These are phyloP conservation scores for Myrmophylax atrothorax DNA, from an alignment of 2,113 vertebrate species.

Conservation along the genomic window DNA sequence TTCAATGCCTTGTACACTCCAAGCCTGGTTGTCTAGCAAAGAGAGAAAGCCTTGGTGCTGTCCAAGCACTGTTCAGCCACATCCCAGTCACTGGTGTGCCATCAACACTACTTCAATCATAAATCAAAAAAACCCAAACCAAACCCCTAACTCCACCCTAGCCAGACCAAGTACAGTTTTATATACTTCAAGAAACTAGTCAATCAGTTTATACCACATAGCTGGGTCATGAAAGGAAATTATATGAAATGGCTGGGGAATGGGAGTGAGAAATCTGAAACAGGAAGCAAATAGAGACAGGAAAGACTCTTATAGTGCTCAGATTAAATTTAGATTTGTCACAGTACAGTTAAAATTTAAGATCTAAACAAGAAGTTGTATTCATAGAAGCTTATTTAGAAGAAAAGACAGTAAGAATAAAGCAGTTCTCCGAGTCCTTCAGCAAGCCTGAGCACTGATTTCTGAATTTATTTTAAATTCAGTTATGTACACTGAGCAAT, in stretches of 20 bases:
- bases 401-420: conserved; percentile 20
- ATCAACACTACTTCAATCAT: not conserved
- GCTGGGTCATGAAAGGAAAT: not conserved
- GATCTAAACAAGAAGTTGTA: conserved; percentile 17
- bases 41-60: not conserved
- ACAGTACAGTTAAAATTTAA: conserved; percentile 21
- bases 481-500: conserved; percentile 2
- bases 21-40: not conserved
- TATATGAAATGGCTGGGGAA: not conserved
- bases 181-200: not conserved
- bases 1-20: not conserved
- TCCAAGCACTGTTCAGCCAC: not conserved
- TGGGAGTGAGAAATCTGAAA: not conserved
- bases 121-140: not conserved
- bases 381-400: not conserved
- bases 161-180: not conserved
- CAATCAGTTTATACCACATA: not conserved
- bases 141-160: not conserved
- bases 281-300: not conserved
- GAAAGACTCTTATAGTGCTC: not conserved
- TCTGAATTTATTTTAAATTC: conserved; percentile 37
- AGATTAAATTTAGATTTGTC: conserved; percentile 32
- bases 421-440: not conserved
- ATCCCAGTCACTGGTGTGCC: not conserved
- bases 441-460: not conserved